Evolutionary conservation across 2,113 vertebrate species (phyloP), one percentile per base, ranked within the genome.

Genomic region (Phoxinus phoxinus): DNA sequence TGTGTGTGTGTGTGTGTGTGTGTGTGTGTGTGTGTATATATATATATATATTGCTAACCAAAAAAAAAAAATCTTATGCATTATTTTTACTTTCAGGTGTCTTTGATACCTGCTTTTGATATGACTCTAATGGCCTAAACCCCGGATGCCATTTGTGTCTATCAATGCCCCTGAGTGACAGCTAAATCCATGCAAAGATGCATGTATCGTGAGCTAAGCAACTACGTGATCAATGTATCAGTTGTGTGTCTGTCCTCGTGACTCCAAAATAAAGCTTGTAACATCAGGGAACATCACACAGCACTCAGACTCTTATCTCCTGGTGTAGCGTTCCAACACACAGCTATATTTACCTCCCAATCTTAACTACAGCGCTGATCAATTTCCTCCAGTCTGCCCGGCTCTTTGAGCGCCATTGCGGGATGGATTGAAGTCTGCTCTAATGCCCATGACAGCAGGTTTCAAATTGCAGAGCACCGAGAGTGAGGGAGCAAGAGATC

Each of bases 371-470:
- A 85, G 78, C 77, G 81, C 65, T 82, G 88, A 87, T 88, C 87
- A 84, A 87, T 87, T 87, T 77, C 81, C 86, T 82, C 83, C 35
- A 73, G 84, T 87, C 84, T 81, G 81, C 58, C 84, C 72, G 79
- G 76, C 72, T 83, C 80, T 67, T 84, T 61, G 69, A 87, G 78
- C 81, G 53, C 74, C 84, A 83, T 53, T 21, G 41, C 81, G 37
- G 84, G 81, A 91, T 87, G 89, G 88, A 91, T 89, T 86, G 87
- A 88, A 85, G 85, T 37, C 32, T 85, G 87, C 86, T 85, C 67
- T 83, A 81, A 86, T 86, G 86, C 67, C 65, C 80, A 37, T 58
- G 84, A 84, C 80, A 37, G 61, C 67, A 25, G 30, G 85, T 84
- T 48, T 89, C 86, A 81, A 86, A 89, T 89, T 89, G 86, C 88